phyloP scores from a whole-genome alignment of 1,140 invertebrate species.

The Zaprionus tsacasi region DNA sequence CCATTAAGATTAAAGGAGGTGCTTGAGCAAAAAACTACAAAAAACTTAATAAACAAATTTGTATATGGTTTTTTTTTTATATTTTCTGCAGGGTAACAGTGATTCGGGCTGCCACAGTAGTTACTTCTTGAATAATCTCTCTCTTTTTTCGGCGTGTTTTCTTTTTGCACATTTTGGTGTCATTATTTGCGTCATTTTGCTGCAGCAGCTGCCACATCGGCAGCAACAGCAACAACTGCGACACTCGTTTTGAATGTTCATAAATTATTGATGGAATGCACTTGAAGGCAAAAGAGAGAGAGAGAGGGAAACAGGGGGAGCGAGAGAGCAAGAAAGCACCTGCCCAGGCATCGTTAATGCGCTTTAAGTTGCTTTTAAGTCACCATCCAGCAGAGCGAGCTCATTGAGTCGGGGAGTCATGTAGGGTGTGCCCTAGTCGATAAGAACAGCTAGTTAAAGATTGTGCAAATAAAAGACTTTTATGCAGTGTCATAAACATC shows the following conservation, averaged over 20 bases:
- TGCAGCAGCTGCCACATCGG: constrained; percentile 31
- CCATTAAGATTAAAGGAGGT: too few relatives aligned
- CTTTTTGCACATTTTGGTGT: constrained; percentile 59
- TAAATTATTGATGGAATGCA: constrained; percentile 65
- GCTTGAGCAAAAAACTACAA: too few relatives aligned
- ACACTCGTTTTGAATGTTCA: constrained; percentile 56
- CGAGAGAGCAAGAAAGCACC: not conserved
- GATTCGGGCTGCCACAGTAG: not conserved
- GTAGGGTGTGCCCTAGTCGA: not conserved
- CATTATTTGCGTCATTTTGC: constrained; percentile 58
- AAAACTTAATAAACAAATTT: not conserved
- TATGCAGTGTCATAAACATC: not conserved
- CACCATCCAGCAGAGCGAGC: constrained; percentile 22
- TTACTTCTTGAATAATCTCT: constrained; percentile 4
- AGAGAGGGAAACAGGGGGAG: constrained; percentile 3
- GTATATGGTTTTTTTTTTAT: not conserved
- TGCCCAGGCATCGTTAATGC: constrained; percentile 20
- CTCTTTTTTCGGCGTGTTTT: constrained; percentile 28
- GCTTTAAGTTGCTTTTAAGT: constrained; percentile 38
- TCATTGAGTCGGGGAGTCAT: not conserved
- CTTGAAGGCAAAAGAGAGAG: constrained; percentile 6
- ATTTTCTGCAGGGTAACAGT: not conserved
- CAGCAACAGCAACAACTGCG: constrained; percentile 11
- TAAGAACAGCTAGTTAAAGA: not conserved
- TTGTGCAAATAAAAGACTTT: too few relatives aligned